Evolutionary conservation across 2,113 vertebrate genomes (phyloP).

Genomic region (Grammomys surdaster): DNA sequence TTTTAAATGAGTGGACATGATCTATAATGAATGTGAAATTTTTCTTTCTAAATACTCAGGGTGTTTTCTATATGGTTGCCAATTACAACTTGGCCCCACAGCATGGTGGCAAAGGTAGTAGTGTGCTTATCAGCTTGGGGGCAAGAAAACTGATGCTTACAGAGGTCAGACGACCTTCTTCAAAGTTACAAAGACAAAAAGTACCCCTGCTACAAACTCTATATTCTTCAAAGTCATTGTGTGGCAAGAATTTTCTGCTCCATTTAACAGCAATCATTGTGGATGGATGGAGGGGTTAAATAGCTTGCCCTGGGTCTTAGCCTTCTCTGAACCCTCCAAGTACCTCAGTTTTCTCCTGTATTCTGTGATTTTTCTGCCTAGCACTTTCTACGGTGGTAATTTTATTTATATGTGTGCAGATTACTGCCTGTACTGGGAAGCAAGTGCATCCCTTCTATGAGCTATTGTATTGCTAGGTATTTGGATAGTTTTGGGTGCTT

Average conservation of each 20-base stretch:
- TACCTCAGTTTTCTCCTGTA: background rate
- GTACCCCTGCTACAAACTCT: background rate
- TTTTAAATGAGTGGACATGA: background rate
- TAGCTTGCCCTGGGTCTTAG: background rate
- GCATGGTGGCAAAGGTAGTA: background rate
- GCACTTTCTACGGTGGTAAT: background rate
- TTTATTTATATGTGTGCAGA: constrained; percentile 28
- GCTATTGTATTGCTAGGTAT: background rate
- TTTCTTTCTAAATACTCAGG: background rate
- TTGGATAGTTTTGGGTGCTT: background rate
- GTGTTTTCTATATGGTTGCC: background rate
- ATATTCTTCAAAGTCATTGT: constrained; percentile 16
- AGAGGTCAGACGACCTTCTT: constrained; percentile 1
- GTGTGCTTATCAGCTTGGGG: background rate
- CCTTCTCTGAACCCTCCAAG: background rate
- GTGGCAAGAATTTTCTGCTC: constrained; percentile 36
- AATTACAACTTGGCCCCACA: background rate
- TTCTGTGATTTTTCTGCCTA: background rate
- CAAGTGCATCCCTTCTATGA: background rate
- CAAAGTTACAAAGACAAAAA: constrained; percentile 25
- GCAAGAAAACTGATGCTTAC: constrained; percentile 4
- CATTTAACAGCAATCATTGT: constrained; percentile 27
- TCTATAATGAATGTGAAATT: background rate
- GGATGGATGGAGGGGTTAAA: constrained; percentile 36
- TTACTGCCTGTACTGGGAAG: background rate